Conservation (phyloP, 1,140 invertebrate genomes). For the Anastrepha obliqua region DNA sequence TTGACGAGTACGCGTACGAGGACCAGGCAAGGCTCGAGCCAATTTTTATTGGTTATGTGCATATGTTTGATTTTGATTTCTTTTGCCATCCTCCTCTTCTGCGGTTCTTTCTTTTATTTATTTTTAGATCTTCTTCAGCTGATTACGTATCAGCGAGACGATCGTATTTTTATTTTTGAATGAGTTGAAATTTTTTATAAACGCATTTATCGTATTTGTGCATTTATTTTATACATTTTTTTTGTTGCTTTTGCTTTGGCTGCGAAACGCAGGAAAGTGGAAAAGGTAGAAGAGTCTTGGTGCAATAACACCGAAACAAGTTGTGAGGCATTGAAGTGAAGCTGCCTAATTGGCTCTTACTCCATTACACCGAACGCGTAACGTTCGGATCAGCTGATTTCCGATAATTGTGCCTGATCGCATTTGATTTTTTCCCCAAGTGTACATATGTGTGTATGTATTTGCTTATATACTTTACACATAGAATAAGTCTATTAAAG, state of each 20-base stretch:
- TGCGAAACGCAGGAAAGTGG: neutral
- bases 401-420: neutral
- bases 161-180: conserved; percentile 41
- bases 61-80: neutral
- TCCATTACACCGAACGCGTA: neutral
- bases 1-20: neutral
- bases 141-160: conserved; percentile 42
- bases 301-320: neutral
- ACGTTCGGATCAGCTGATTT: conserved; percentile 11
- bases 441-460: neutral
- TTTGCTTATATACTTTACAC: no score
- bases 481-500: neutral
- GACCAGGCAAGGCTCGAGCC: conserved; percentile 24
- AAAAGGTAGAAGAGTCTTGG: neutral
- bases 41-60: neutral
- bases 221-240: no score
- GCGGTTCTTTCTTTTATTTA: conserved; percentile 12
- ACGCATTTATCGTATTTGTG: no score
- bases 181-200: conserved; percentile 12
- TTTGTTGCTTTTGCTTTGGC: neutral
- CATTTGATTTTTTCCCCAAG: neutral
- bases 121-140: conserved; percentile 35
- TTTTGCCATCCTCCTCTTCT: neutral
- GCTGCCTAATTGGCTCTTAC: neutral
- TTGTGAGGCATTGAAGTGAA: neutral